Conservation (phyloP, 2,888 invertebrate species). For the Stegophylla sp. region DNA sequence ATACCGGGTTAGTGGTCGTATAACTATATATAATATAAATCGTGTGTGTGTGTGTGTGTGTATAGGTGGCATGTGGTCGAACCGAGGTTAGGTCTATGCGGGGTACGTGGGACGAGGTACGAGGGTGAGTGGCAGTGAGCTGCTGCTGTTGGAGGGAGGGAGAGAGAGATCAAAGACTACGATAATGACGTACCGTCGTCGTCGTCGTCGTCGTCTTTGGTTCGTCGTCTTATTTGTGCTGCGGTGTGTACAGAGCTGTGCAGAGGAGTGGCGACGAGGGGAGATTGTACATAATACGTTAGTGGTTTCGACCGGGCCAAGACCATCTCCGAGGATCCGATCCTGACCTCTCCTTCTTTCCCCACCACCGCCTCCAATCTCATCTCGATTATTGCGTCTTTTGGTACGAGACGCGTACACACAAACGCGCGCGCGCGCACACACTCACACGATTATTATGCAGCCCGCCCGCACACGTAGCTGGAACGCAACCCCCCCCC, state of each 20-base stretch:
- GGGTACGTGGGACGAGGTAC: not conserved
- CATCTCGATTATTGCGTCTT: not conserved
- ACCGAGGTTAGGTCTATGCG: not conserved
- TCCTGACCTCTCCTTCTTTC: not conserved
- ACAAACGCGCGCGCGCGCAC: too few species aligned
- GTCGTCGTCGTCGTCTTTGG: constrained; percentile 24
- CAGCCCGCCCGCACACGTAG: not conserved
- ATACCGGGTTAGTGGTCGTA: not conserved
- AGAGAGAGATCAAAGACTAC: constrained; percentile 53
- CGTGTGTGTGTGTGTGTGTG: too few species aligned
- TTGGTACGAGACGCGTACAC: not conserved
- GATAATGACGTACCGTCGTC: constrained; percentile 37
- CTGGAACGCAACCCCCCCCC: too few species aligned
- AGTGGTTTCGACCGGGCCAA: constrained; percentile 28
- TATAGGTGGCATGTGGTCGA: not conserved
- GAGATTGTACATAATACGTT: constrained; percentile 26
- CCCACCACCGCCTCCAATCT: not conserved
- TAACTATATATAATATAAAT: too few species aligned
- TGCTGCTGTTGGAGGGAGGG: not conserved
- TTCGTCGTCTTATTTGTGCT: not conserved
- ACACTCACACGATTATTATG: too few species aligned
- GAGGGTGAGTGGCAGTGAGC: not conserved
- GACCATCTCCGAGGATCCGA: constrained; percentile 29
- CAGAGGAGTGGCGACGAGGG: not conserved
- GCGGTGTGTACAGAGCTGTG: not conserved